Percentiles rank a stretch among this genome's conserved stretches.
Evolutionary conservation across 1,140 invertebrate genomes (phyloP).

Genomic region (Rhagoletis pomonella): DNA sequence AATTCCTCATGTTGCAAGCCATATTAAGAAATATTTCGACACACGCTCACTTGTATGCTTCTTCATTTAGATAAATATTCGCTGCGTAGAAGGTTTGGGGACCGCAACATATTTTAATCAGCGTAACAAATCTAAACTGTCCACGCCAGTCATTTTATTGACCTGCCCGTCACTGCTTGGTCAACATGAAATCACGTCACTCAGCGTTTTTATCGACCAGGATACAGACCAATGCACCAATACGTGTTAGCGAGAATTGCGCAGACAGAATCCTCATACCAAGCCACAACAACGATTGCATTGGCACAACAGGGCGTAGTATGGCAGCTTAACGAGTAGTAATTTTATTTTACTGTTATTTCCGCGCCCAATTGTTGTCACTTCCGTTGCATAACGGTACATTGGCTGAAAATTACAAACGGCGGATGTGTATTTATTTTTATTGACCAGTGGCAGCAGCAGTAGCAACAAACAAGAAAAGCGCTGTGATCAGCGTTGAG

Average conservation of each 20-base stretch:
- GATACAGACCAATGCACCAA: constrained; percentile 8
- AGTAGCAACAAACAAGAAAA: constrained; percentile 2
- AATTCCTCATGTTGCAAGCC: too few species aligned
- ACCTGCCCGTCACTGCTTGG: constrained; percentile 15
- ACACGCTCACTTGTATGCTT: too few species aligned
- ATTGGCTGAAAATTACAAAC: constrained; percentile 39
- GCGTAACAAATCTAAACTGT: background rate
- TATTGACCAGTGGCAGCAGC: constrained; percentile 29
- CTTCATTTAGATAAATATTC: too few species aligned
- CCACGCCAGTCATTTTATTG: constrained; percentile 17
- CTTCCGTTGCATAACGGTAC: constrained; percentile 52
- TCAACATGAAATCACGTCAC: constrained; percentile 46
- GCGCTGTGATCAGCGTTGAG: background rate
- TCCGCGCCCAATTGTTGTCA: constrained; percentile 57
- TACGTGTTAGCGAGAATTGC: background rate
- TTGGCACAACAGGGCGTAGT: constrained; percentile 2
- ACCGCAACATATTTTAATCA: background rate
- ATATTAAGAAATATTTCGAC: too few species aligned
- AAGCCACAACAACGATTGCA: constrained; percentile 46
- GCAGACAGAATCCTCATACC: background rate
- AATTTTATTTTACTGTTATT: constrained; percentile 58
- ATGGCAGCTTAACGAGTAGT: constrained; percentile 54
- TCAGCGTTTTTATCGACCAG: constrained; percentile 17
- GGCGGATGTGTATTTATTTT: constrained; percentile 49
- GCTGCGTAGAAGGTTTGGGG: background rate